Conservation (phyloP, 2,113 vertebrate genomes). For the Brachionichthys hirsutus region DNA sequence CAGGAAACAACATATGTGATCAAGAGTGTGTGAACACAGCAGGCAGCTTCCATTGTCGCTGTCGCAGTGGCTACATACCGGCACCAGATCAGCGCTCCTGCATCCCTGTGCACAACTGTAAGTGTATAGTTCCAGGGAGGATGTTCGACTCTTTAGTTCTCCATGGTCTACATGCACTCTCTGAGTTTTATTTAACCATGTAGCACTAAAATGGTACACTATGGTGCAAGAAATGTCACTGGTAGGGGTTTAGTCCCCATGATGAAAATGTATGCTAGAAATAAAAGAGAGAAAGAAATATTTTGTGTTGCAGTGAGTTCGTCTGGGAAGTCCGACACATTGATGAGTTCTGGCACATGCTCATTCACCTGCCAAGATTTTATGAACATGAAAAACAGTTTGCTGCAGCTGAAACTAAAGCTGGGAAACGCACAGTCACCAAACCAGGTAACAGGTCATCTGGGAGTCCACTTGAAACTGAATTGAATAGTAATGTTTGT, state of each 20-base stretch:
- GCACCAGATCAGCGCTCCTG: constrained; percentile 73
- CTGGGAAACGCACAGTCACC: constrained; percentile 65
- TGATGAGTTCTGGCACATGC: constrained; percentile 78
- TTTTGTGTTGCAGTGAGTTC: constrained; percentile 66
- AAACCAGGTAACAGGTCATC: constrained; percentile 57
- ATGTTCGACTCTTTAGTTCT: no score
- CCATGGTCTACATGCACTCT: no score
- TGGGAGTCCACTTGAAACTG: no score
- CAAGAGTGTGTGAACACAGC: constrained; percentile 78
- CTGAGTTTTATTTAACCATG: no score
- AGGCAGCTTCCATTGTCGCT: constrained; percentile 78
- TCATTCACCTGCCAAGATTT: constrained; percentile 81
- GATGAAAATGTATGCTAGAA: not conserved
- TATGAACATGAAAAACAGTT: constrained; percentile 74
- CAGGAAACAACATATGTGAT: constrained; percentile 67
- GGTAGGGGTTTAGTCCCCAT: no score
- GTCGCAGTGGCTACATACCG: constrained; percentile 71
- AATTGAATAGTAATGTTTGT: no score
- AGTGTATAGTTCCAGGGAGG: constrained; percentile 29
- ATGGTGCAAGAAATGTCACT: no score
- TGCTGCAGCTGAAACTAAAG: constrained; percentile 75
- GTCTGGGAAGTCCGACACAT: constrained; percentile 73
- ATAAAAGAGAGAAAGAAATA: not conserved
- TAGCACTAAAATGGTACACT: no score
- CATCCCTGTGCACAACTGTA: constrained; percentile 70